phyloP scores from a whole-genome alignment of 2,113 vertebrate species.

The Miniopterus natalensis region DNA sequence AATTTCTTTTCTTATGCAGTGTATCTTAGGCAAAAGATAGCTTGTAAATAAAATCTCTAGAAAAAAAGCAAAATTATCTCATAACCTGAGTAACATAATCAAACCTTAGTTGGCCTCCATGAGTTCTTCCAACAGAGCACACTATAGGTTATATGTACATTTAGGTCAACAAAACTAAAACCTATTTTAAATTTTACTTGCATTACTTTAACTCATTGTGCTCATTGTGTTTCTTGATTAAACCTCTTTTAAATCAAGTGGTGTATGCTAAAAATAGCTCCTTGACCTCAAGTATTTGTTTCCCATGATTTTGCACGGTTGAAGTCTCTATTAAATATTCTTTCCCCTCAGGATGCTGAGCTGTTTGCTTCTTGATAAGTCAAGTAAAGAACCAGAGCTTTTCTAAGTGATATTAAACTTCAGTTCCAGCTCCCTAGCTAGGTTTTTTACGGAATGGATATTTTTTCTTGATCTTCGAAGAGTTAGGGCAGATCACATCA shows the following conservation, averaged over 20 bases:
- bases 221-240: background rate
- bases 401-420: background rate
- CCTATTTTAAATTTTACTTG: background rate
- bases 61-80: background rate
- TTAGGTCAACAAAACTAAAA: background rate
- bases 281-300: background rate
- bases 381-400: background rate
- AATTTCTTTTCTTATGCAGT: background rate
- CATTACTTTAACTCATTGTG: background rate
- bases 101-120: background rate
- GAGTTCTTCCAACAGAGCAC: background rate
- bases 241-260: background rate
- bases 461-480: constrained; percentile 34
- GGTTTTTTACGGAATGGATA: background rate
- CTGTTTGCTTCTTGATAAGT: constrained; percentile 31
- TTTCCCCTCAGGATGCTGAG: constrained; percentile 19
- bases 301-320: background rate
- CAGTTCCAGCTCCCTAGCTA: background rate
- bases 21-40: background rate
- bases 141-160: background rate
- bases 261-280: background rate
- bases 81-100: background rate
- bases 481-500: constrained; percentile 26
- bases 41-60: constrained; percentile 10
- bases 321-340: constrained; percentile 20